Percentiles rank a stretch among this genome's conserved stretches.
Conservation (phyloP, 2,797 vertebrate species). For the Tiaroga cobitis region DNA sequence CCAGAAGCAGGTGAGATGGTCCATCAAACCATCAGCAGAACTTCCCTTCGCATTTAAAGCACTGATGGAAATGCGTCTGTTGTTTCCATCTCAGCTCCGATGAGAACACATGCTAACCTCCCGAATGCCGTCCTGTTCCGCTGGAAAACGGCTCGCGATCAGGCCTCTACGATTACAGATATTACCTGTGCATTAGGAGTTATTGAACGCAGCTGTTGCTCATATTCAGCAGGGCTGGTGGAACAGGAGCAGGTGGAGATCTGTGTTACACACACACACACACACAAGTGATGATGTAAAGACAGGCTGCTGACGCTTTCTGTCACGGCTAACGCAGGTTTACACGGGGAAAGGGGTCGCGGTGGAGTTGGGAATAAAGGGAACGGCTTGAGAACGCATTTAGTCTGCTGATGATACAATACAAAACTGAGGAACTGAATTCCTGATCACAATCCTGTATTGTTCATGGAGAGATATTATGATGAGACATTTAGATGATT, state of each 20-base stretch:
- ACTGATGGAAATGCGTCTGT: background rate
- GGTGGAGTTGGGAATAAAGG: constrained; percentile 26
- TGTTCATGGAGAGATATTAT: background rate
- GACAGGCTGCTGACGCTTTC: constrained; percentile 41
- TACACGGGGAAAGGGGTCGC: background rate
- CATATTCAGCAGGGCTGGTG: constrained; percentile 66
- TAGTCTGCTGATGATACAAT: background rate
- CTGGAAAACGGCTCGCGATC: constrained; percentile 61
- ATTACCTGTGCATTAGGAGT: constrained; percentile 65
- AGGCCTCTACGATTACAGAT: constrained; percentile 69
- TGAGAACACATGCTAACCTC: constrained; percentile 36
- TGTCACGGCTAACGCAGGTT: constrained; percentile 37
- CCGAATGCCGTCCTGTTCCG: constrained; percentile 31
- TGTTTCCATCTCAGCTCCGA: background rate
- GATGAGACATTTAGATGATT: too few species aligned
- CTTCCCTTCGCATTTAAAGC: background rate
- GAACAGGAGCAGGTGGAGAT: constrained; percentile 73
- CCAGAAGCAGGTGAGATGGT: constrained; percentile 5
- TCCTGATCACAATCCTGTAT: background rate
- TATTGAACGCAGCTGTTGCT: constrained; percentile 75
- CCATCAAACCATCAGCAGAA: constrained; percentile 13
- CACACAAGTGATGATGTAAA: constrained; percentile 28
- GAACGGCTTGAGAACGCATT: background rate
- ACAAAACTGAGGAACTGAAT: background rate
- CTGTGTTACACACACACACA: constrained; percentile 11